Evolutionary conservation across 2,797 vertebrate genomes (phyloP), one percentile per base, ranked within the genome.

Genomic region (Salmo trutta): DNA sequence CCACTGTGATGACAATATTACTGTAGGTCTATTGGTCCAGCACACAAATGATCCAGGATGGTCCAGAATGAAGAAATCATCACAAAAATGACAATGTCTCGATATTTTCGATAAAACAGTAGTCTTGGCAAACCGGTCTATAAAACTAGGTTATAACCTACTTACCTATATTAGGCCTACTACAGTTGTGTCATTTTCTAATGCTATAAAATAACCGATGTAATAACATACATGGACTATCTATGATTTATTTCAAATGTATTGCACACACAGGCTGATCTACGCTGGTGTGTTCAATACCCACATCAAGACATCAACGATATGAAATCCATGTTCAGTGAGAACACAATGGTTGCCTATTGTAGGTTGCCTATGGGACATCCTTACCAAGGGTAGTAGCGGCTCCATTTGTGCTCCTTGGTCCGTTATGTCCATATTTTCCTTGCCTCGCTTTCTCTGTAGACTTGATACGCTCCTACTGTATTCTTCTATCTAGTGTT

Each of bases 401-500:
- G 98, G 97, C 93, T 99, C 97, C 98, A 98, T 98, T 90, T 99
- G 98, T 85, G 97, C 97, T 89, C 97, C 97, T 91, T 97, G 97
- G 77, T 98, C 97, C 83, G 96, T 97, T 81, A 96, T 95, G 92
- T 99, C 97, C 97, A 99, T 98, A 92, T 93, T 95, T 85, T 75
- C 77, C 79, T 79, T 86, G 84, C 78, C 78, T 85, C 68, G 81
- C 59, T 66, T 82, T 79, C 82, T 84, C 79, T 81, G 82, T 70
- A 67, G 79, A 81, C 76, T 86, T 76, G 85, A 83, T 80, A 86
- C 83, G 80, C 77, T 74, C 16, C 75, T 31, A 33, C 17, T 74
- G 19, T 85, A 72, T 75, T 53, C 73, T 64, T 70, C 76, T 73
- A 56, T 70, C 59, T 77, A 82, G 70, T 69, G 76, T 75, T 75